Evolutionary conservation across 2,888 invertebrate species (phyloP).

Genomic region (Argyresthia albistria): DNA sequence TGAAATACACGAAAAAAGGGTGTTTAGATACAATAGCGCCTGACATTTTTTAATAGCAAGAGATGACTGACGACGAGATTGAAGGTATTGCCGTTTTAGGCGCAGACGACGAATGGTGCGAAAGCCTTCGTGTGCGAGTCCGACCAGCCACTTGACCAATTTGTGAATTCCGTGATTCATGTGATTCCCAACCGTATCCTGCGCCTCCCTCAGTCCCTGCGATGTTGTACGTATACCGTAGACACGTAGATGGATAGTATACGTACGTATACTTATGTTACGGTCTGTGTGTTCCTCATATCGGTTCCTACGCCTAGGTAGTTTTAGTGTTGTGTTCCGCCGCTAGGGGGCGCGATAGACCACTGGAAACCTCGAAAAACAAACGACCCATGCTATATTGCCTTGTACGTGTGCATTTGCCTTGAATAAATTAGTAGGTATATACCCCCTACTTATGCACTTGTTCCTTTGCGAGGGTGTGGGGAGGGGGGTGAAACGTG

Average conservation of each 20-base stretch:
- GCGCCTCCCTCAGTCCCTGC: not conserved
- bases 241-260: not conserved
- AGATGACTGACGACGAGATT: no score
- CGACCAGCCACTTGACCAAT: no score
- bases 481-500: constrained; percentile 14
- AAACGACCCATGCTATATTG: constrained; percentile 25
- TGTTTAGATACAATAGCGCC: no score
- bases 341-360: constrained; percentile 22
- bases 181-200: not conserved
- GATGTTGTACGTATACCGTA: not conserved
- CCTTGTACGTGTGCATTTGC: constrained; percentile 24
- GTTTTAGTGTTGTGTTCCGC: no score
- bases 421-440: constrained; percentile 47
- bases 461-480: no score
- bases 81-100: no score
- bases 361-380: constrained; percentile 47
- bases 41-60: no score
- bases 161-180: not conserved
- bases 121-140: no score
- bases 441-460: not conserved
- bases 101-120: no score
- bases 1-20: no score
- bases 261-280: not conserved
- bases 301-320: no score
- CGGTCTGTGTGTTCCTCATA: no score